phyloP scores from a whole-genome alignment of 2,113 vertebrate species.

The Centropus unirufus region DNA sequence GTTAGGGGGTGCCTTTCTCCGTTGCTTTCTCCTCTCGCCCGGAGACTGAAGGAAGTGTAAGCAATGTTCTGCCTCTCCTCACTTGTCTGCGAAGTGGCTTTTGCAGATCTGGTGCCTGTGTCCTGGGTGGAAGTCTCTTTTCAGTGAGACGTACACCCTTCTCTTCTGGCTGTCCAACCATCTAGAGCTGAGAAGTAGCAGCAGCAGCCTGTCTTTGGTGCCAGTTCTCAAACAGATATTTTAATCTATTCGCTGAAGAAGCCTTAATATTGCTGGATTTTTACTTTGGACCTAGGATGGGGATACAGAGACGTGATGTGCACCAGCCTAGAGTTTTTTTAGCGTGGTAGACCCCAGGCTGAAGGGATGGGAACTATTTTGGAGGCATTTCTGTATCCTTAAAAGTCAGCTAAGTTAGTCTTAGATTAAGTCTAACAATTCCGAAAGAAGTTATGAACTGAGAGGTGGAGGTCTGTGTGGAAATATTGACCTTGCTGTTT shows the following conservation, averaged over 20 bases:
- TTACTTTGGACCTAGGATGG: not conserved
- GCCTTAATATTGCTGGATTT: not conserved
- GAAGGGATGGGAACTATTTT: not conserved
- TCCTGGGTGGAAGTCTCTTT: not conserved
- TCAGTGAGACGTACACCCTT: not conserved
- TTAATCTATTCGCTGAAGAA: not conserved
- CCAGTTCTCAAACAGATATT: not conserved
- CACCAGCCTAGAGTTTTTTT: not conserved
- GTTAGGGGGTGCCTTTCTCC: not conserved
- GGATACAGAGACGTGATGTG: not conserved
- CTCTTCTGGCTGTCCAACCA: not conserved
- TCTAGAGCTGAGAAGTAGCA: not conserved
- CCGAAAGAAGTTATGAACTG: not conserved
- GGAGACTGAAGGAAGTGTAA: not conserved
- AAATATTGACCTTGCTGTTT: not conserved
- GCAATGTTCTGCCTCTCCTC: not conserved
- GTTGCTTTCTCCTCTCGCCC: not conserved
- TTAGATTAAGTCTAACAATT: not conserved
- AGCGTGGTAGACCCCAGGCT: not conserved
- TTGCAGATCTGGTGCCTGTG: not conserved
- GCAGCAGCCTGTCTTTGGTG: not conserved
- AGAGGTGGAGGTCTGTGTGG: not conserved
- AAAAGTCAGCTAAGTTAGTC: not conserved
- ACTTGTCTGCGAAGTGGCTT: not conserved
- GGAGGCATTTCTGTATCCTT: not conserved